Base-by-base conservation (phyloP, 2,797 vertebrate species). In the Tokudaia tokunoshimensis region DNA sequence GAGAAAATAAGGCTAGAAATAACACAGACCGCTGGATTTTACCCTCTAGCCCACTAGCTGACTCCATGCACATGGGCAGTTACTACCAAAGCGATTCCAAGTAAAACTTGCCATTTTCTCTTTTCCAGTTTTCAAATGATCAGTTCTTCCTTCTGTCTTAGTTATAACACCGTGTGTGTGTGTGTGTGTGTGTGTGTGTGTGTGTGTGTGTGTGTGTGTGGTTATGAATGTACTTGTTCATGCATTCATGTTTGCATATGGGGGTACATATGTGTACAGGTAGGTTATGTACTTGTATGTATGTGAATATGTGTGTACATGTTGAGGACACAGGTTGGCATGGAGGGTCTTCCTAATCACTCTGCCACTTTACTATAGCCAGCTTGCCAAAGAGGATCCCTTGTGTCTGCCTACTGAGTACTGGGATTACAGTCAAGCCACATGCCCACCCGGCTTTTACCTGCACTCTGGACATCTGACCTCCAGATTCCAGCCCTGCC, bases 41-140 rank as follows among this genome's bases (percentile, higher is more conserved):
- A 1, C 9, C 26, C 13, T 76, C 52, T 15, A 26, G 41, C 13
- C 31, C 24, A 7, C 52, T 59, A 6, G 12, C 41, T 41, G 41
- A 3, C 10, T 24, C 17, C 37, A 14, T 0, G 34, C n/a, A 2
- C 1, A 1, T 20, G 41, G 63, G 41, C 41, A 15, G 59, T 34
- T 34, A 76, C 19, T 2, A 5, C 63, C 41, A 22, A 0, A 37
- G 11, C 1, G 14, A n/a, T 4, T 26, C 72, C 44, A 17, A 24
- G 22, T 44, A 37, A 13, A 10, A 85, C 24, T 72, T 61, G n/a
- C 7, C 14, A 1, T 74, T 79, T 70, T 70, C 12, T 83, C 20
- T 86, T 47, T 85, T 50, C 44, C 31, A 52, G 2, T 86, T 67
- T 82, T 74, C 11, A 22, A 9, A 11, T 47, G 55, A 47, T 82